Evolutionary conservation across 2,888 invertebrate species (phyloP), one percentile per base, ranked within the genome.

Genomic region (Drosophila lutescens): DNA sequence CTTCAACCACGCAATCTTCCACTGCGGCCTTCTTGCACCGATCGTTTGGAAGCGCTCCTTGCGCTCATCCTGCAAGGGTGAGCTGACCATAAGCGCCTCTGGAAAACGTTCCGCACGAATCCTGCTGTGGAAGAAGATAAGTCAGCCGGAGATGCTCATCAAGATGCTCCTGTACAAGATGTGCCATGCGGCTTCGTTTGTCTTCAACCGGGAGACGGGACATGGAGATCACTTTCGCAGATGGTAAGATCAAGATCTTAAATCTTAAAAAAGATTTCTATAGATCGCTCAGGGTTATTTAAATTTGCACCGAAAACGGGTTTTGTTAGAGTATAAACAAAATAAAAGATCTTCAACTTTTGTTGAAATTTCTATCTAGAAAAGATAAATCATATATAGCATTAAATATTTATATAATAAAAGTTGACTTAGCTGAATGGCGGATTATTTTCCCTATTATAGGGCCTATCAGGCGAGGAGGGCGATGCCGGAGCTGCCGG

Each of bases 141-240:
- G 59, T 4, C 59, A 66, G 2, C 30, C 79, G 0, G 46, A 34
- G 2, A 17, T 54, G 4, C 26, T 85, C 30, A 58, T 85, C 3
- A 76, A 77, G 13, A 55, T 68, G 0, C 30, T 85, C 5, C 38
- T 85, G 9, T 87, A 86, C 15, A 87, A 85, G 34, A 86, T 85
- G 85, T 86, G 87, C 40, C 84, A 85, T 55, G 85, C 76, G 17
- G 87, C 87, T 6, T 82, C 84, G 13, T 86, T 77, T 38, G 40
- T 74, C 0, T 85, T 66, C 5, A 70, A 85, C 15, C 73, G 77
- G 4, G 84, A 85, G 23, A 65, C 71, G 0, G 84, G 87, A 17
- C 84, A 85, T 36, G 84, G 87, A 15, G 79, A 82, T 15, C 43
- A 74, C 9, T 85, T 77, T 40, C 79, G 82, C 49, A 76, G 68